A percentile compares a stretch with the other conserved stretches of the same genome.
phyloP scores from a whole-genome alignment of 1,140 invertebrate genomes.

The Conus betulinus region DNA sequence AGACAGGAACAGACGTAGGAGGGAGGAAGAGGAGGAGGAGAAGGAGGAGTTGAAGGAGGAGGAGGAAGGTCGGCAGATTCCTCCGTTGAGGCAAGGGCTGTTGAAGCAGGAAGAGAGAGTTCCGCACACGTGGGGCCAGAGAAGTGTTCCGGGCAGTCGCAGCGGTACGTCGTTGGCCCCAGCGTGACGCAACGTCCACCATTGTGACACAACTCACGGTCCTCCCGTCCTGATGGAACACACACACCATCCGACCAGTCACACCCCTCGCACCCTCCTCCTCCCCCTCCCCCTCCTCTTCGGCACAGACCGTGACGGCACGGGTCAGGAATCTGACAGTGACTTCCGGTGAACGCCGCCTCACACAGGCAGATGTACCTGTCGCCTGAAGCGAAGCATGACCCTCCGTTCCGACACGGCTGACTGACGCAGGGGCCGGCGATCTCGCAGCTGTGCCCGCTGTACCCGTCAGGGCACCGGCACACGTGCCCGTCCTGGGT shows the following conservation, averaged over 20 bases:
- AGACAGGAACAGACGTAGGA: conserved; percentile 1
- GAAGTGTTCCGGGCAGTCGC: neutral
- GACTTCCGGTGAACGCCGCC: neutral
- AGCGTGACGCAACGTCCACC: neutral
- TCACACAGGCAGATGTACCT: conserved; percentile 1
- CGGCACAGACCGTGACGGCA: neutral
- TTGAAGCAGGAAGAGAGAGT: neutral
- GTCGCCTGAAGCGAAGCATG: neutral
- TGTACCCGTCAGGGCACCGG: conserved; percentile 14
- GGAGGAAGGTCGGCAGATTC: neutral
- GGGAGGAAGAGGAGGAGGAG: neutral
- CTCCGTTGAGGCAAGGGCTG: conserved; percentile 3
- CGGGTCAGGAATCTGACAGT: neutral
- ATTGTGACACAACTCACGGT: neutral
- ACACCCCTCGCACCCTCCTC: neutral
- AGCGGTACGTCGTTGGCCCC: neutral
- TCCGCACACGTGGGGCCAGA: neutral
- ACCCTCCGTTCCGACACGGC: conserved; percentile 17
- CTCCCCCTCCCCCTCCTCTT: neutral
- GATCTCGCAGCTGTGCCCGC: conserved; percentile 11
- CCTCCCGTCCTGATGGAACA: neutral
- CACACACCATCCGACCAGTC: neutral
- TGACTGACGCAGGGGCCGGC: conserved; percentile 13
- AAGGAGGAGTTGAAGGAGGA: neutral
- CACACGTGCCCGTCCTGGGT: conserved; percentile 13